Base-by-base conservation (phyloP, 1,140 invertebrate species). In the Papilio aristodemus region DNA sequence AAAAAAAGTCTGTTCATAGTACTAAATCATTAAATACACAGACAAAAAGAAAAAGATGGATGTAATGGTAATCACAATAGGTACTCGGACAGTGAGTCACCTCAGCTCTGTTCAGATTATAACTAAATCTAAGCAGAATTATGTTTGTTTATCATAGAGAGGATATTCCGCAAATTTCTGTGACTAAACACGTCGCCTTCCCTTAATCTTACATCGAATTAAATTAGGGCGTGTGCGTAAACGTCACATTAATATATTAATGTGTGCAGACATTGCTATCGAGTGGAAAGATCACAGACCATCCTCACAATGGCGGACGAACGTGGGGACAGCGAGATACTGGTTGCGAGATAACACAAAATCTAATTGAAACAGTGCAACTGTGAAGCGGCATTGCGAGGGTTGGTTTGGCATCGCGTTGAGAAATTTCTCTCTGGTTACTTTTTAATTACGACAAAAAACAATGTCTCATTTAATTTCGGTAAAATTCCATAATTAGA, bases 321-420 rank as follows among this genome's bases (percentile, higher is more conserved):
- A 38, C 14, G 59, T 62, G 59, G 57, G 57, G 25, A 59, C 39
- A 14, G 32, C 59, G 64, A 71, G 71, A 72, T 71, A 41, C 25
- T 63, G 36, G 71, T 14, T 4, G 43, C 14, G 22, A 72, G 71
- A 77, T 75, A 74, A 74, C 66, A 10, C 22, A 37, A 57, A 63
- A 69, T 72, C 69, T 73, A 77, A 75, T 77, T 77, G 73, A 75
- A 77, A 77, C 69, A 77, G 69, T 41, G 68, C 64, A 37, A 58
- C 41, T 59, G 32, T 32, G 57, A 38, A 59, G 3, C 11, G 58
- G 27, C 10, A 36, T 36, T 17, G 27, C 10, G 59, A 38, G 59
- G 59, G 27, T 38, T 36, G 32, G 17, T 19, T 38, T 38, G n/a
- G 17, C 11, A 39, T 38, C 38, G n/a, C 5, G 14, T n/a, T n/a